These are phyloP conservation scores for Cheilosia soror DNA, from an alignment of 2,888 invertebrate species.

Conservation along the genomic window DNA sequence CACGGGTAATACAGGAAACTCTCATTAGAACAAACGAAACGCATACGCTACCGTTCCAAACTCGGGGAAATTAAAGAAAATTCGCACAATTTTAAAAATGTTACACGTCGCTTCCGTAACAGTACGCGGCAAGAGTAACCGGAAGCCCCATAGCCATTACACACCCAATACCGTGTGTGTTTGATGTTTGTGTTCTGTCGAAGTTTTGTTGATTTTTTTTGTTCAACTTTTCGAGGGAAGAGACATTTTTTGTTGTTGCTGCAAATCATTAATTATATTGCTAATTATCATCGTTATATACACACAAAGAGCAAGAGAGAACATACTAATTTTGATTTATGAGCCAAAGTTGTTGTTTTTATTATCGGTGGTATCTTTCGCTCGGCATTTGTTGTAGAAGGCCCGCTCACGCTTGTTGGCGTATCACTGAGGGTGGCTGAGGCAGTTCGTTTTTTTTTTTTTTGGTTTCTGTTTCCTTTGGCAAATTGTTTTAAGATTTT, in stretches of 20 bases:
- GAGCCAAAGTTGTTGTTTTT: constrained; percentile 57
- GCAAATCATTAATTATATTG: constrained; percentile 70
- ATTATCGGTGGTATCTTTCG: constrained; percentile 23
- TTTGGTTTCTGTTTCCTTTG: constrained; percentile 49
- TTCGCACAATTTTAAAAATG: constrained; percentile 27
- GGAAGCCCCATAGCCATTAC: constrained; percentile 31
- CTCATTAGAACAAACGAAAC: constrained; percentile 26
- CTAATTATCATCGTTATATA: constrained; percentile 71
- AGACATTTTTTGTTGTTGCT: not conserved
- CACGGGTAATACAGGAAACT: not conserved
- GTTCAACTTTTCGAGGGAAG: not conserved
- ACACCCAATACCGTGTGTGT: constrained; percentile 19
- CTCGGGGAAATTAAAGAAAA: constrained; percentile 9
- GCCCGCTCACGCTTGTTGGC: constrained; percentile 37
- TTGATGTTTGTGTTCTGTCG: constrained; percentile 18
- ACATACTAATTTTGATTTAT: constrained; percentile 74
- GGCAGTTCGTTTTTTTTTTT: constrained; percentile 5
- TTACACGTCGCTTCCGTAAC: constrained; percentile 40
- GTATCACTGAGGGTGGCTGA: constrained; percentile 32
- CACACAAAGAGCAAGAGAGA: constrained; percentile 41
- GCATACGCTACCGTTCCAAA: not conserved
- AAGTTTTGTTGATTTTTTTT: constrained; percentile 34
- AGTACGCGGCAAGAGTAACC: constrained; percentile 41
- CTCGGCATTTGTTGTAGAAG: not conserved
- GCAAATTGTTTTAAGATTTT: constrained; percentile 75